These are phyloP conservation scores for Psittacula cyanocephala DNA, from an alignment of 2,113 vertebrate species.

Conservation along the genomic window DNA sequence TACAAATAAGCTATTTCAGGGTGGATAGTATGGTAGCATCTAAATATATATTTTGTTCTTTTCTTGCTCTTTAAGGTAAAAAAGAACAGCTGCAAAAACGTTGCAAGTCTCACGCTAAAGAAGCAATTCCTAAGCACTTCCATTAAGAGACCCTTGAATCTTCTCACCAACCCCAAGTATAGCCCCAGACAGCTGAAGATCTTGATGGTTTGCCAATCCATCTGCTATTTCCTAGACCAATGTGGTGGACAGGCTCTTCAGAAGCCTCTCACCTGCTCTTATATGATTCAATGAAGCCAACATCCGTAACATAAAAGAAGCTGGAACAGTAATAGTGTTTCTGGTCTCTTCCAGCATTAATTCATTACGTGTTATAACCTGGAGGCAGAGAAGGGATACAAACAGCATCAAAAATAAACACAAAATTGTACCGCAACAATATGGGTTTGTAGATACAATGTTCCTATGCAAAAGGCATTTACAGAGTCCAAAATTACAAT, in stretches of 20 bases:
- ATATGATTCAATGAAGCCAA: conserved; percentile 96
- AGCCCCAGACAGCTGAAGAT: not conserved
- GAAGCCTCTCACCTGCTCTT: conserved; percentile 86
- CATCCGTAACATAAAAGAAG: conserved; percentile 98
- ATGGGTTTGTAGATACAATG: not conserved
- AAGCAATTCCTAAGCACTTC: not conserved
- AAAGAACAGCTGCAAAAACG: not conserved
- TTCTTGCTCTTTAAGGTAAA: not conserved
- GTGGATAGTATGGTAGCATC: not conserved
- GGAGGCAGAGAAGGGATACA: not conserved
- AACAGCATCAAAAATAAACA: not conserved
- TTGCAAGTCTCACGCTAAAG: not conserved
- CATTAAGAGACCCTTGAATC: not conserved
- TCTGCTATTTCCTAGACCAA: not conserved
- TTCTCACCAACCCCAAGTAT: not conserved
- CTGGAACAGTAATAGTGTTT: conserved; percentile 98
- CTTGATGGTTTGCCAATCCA: not conserved
- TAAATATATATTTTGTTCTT: not conserved
- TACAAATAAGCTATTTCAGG: not conserved
- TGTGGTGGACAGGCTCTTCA: not conserved
- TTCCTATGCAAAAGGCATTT: not conserved
- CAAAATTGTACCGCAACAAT: not conserved
- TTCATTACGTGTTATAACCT: conserved; percentile 98
- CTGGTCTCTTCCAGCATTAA: conserved; percentile 97
- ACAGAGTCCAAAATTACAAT: not conserved